Conservation (phyloP, 2,888 invertebrate species). For the Acrocyrtus sp. region DNA sequence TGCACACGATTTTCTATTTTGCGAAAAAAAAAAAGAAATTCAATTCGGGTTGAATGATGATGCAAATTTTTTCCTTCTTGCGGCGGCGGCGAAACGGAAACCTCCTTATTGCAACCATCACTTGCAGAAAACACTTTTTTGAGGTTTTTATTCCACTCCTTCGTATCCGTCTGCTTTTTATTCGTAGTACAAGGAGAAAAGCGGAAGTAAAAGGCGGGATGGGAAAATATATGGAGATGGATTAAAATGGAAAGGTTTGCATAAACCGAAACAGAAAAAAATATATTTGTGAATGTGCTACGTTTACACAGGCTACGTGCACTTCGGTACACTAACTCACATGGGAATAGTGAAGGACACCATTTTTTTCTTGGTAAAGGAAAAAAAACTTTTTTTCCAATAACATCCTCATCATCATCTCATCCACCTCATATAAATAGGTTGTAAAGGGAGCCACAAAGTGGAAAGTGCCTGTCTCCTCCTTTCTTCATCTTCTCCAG, state of each 20-base stretch:
- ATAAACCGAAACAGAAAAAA: neutral
- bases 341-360: constrained; percentile 14
- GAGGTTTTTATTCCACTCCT: neutral
- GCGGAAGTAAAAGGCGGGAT: constrained; percentile 22
- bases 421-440: constrained; percentile 33
- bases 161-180: neutral
- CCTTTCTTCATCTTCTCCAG: constrained; percentile 13
- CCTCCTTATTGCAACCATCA: constrained; percentile 6
- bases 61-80: constrained; percentile 18
- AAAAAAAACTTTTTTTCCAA: neutral
- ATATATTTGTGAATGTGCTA: neutral
- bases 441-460: constrained; percentile 43
- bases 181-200: too few relatives aligned
- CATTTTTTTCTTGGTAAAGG: constrained; percentile 6
- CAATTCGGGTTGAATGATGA: constrained; percentile 34
- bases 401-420: too few relatives aligned
- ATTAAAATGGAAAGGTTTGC: constrained; percentile 15
- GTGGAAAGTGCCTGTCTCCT: constrained; percentile 46
- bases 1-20: too few relatives aligned
- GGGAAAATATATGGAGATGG: constrained; percentile 31
- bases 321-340: neutral
- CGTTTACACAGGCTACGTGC: neutral
- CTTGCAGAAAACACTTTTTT: constrained; percentile 1
- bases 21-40: too few relatives aligned
- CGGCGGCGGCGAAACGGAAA: neutral